These are phyloP conservation scores for Sebastes cheni DNA, from an alignment of 2,797 vertebrate genomes.

Conservation along the genomic window DNA sequence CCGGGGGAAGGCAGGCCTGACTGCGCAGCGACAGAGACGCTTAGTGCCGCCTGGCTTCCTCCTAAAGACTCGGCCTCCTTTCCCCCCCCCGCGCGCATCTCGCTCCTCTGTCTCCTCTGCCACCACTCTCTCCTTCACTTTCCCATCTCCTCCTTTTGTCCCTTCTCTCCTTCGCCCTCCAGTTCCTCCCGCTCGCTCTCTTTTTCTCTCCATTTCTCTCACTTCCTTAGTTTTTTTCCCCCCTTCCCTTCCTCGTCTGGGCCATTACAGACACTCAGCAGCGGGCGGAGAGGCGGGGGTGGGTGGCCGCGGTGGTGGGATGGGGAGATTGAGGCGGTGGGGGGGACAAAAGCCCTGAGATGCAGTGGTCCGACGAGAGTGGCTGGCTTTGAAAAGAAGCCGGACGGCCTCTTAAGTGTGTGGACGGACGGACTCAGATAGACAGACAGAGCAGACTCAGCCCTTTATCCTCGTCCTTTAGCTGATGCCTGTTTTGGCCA, in stretches of 20 bases:
- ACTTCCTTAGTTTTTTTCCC: conserved; percentile 28
- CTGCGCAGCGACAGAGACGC: conserved; percentile 95
- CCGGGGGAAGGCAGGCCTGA: conserved; percentile 93
- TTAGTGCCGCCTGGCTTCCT: conserved; percentile 98
- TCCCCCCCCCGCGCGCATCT: conserved; percentile 82
- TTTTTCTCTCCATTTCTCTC: conserved; percentile 84
- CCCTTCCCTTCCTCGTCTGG: conserved; percentile 82
- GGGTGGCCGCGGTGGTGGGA: conserved; percentile 42
- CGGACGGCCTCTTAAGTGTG: conserved; percentile 74
- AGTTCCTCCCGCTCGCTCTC: conserved; percentile 69
- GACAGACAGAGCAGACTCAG: conserved; percentile 80
- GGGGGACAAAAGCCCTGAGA: conserved; percentile 91
- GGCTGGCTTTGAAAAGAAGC: conserved; percentile 90
- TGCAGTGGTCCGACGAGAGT: conserved; percentile 90
- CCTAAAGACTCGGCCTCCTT: conserved; percentile 91
- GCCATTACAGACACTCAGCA: conserved; percentile 95
- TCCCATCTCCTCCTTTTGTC: conserved; percentile 71
- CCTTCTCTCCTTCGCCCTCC: conserved; percentile 86
- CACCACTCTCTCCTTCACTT: conserved; percentile 58
- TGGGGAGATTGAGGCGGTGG: conserved; percentile 53
- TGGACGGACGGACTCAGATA: conserved; percentile 64
- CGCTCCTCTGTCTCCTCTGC: conserved; percentile 69
- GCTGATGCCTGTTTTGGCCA: conserved; percentile 75
- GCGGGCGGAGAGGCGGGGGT: conserved; percentile 46
- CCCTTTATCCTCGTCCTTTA: conserved; percentile 75